Base-by-base conservation (phyloP, 2,797 vertebrate species). In the Enteromius mattozi region DNA sequence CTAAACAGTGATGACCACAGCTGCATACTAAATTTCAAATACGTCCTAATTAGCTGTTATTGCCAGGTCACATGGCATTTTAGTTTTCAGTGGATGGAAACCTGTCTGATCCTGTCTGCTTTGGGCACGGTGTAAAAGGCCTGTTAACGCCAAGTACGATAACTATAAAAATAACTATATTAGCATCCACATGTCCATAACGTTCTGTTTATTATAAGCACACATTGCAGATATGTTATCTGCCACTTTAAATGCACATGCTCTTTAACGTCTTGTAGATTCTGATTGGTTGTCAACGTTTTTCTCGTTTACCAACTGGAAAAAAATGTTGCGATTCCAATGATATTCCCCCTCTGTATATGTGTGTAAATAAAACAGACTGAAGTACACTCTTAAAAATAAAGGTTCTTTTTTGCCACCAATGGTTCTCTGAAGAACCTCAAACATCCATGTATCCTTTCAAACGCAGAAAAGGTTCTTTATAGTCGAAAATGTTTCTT, bases 101-200 rank as follows among this genome's bases (percentile, higher is more conserved):
- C 68, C n/a, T 19, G 24, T 40, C 78, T 51, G 35, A 65, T 66
- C 16, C 4, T 14, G 68, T 33, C 42, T 65, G 42, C 40, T 65
- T 49, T 65, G 19, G 40, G 59, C 80, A 65, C 19, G 4, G 27
- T 78, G 75, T 78, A 40, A 69, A 40, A 40, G 17, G 27, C 61
- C 27, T 65, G 16, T 8, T 33, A 2, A 65, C 63, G 33, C 30
- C 63, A 33, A 33, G 21, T 56, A 56, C 3, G n/a, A 37, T 16
- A 61, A 24, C 2, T 59, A 5, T 77, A 40, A 77, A 14, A 13
- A 21, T n/a, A 61, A 27, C 51, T 42, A 40, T 27, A 42, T 27
- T 27, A 40, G 54, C 2, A 2, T 77, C 54, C 35, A 61, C 74
- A 59, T 8, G 6, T 24, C 14, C 13, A 77, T 27, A 77, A 24